phyloP scores from a whole-genome alignment of 2,797 vertebrate species.

The Merluccius polli region DNA sequence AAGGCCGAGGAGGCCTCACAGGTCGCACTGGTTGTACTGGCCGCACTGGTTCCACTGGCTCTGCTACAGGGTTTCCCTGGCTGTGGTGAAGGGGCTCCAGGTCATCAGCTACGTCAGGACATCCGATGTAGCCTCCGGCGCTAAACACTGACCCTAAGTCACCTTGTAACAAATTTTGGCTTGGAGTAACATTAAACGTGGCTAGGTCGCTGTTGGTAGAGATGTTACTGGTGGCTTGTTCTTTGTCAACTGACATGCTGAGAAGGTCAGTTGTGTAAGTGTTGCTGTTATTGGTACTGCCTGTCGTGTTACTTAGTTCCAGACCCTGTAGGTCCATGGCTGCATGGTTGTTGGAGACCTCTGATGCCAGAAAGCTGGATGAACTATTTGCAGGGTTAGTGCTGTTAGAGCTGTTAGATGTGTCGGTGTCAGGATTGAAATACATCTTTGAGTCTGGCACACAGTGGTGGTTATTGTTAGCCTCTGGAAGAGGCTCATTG shows the following conservation, averaged over 20 bases:
- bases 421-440: slow-evolving; percentile 28
- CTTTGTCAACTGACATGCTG: slow-evolving; percentile 7
- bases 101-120: slow-evolving; percentile 66
- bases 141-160: slow-evolving; percentile 61
- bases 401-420: slow-evolving; percentile 20
- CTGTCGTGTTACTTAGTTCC: slow-evolving; percentile 29
- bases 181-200: slow-evolving; percentile 11
- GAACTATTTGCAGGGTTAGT: slow-evolving; percentile 41
- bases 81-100: slow-evolving; percentile 49
- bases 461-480: slow-evolving; percentile 50
- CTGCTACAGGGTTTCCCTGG: slow-evolving; percentile 33
- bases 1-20: slow-evolving; percentile 66
- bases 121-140: slow-evolving; percentile 60
- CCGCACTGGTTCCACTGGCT: slow-evolving; percentile 30
- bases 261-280: slow-evolving; percentile 16
- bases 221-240: slow-evolving; percentile 13
- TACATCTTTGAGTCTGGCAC: slow-evolving; percentile 27
- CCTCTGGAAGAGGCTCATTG: slow-evolving; percentile 38
- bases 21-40: slow-evolving; percentile 32
- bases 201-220: slow-evolving; percentile 22
- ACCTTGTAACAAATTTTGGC: slow-evolving; percentile 38
- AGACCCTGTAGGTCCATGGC: slow-evolving; percentile 39
- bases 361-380: slow-evolving; percentile 46
- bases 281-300: slow-evolving; percentile 25
- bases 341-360: slow-evolving; percentile 10